Evolutionary conservation across 2,888 invertebrate species (phyloP).

Genomic region (Erpobdella octoculata): DNA sequence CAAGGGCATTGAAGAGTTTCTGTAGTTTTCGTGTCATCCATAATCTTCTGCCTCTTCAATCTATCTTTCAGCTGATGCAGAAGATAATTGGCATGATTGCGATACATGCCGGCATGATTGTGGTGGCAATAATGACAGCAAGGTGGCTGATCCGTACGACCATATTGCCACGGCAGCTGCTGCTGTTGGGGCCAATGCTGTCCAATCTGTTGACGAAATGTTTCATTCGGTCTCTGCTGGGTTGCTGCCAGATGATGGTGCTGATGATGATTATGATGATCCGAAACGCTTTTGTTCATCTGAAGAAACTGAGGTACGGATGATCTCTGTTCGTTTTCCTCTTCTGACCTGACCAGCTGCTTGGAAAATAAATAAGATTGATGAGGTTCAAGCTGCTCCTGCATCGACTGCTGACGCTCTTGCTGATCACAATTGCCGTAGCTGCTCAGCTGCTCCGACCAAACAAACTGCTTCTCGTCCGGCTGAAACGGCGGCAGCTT

Average conservation of each 20-base stretch:
- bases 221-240: background rate
- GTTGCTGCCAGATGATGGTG: background rate
- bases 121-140: background rate
- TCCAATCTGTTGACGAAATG: background rate
- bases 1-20: too few relatives aligned
- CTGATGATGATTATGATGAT: background rate
- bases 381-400: too few relatives aligned
- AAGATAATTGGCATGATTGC: slow-evolving; percentile 1
- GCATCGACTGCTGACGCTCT: too few relatives aligned
- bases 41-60: background rate
- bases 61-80: slow-evolving; percentile 1
- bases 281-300: too few relatives aligned
- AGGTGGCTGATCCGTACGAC: background rate
- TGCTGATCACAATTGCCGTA: too few relatives aligned
- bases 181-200: background rate
- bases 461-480: too few relatives aligned
- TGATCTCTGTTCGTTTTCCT: too few relatives aligned
- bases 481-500: too few relatives aligned
- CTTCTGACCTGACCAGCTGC: too few relatives aligned
- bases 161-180: background rate
- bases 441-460: too few relatives aligned
- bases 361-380: too few relatives aligned
- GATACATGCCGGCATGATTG: background rate
- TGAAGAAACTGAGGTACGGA: too few relatives aligned
- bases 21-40: background rate